Evolutionary conservation across 2,888 invertebrate genomes (phyloP).

Genomic region (Lysandra bellargus): DNA sequence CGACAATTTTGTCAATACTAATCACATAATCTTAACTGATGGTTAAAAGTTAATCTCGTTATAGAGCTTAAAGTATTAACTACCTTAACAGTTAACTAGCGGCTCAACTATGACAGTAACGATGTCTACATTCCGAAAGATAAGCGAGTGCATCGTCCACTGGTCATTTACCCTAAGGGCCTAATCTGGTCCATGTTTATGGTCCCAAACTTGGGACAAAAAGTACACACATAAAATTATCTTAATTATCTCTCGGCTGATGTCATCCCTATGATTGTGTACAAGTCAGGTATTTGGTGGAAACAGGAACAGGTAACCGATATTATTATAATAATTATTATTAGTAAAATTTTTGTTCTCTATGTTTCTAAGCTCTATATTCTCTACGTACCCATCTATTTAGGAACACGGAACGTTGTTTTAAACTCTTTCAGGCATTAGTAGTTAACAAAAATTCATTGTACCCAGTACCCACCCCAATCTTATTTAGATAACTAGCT

Average conservation of each 20-base stretch:
- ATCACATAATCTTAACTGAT: not conserved
- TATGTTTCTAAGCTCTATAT: too few relatives aligned
- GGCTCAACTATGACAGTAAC: not conserved
- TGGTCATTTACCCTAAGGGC: conserved; percentile 11
- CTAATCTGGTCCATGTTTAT: not conserved
- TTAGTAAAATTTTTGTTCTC: too few relatives aligned
- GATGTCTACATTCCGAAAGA: not conserved
- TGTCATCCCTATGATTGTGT: not conserved
- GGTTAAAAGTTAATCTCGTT: not conserved
- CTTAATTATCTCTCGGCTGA: not conserved
- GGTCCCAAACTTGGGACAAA: not conserved
- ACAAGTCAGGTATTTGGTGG: not conserved
- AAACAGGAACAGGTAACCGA: not conserved
- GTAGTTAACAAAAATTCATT: too few relatives aligned
- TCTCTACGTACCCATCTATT: too few relatives aligned
- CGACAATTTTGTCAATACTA: not conserved
- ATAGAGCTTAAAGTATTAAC: not conserved
- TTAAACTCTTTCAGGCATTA: too few relatives aligned
- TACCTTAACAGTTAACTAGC: conserved; percentile 5
- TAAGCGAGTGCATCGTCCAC: not conserved
- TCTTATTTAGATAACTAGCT: not conserved
- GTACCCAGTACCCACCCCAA: not conserved
- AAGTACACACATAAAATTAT: not conserved
- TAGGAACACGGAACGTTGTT: too few relatives aligned
- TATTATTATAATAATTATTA: too few relatives aligned